Evolutionary conservation across 2,113 vertebrate genomes (phyloP).

Genomic region (Hemibagrus wyckioides): DNA sequence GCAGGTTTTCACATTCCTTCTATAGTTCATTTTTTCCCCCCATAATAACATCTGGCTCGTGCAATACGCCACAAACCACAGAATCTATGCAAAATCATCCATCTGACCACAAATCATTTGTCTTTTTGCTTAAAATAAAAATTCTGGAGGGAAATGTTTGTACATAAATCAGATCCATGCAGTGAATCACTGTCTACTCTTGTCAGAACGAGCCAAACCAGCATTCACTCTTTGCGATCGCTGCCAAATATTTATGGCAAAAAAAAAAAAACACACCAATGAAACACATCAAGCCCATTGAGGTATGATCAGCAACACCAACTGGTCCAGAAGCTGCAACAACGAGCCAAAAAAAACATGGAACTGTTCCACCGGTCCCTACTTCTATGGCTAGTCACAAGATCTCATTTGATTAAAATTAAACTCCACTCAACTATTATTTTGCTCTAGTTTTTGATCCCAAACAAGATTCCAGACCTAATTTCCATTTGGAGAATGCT

Average conservation of each 20-base stretch:
- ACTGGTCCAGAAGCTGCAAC: neutral
- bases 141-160: neutral
- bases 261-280: neutral
- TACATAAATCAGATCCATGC: neutral
- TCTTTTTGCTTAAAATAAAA: neutral
- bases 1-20: neutral
- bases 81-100: neutral
- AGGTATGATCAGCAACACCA: neutral
- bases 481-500: neutral
- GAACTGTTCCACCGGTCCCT: neutral
- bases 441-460: neutral
- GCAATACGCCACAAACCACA: neutral
- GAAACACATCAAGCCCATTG: neutral
- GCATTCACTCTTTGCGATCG: neutral
- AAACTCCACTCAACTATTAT: neutral
- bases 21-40: neutral
- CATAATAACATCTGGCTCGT: neutral
- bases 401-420: neutral
- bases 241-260: neutral
- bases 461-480: neutral
- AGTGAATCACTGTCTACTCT: neutral
- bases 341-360: neutral
- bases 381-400: neutral
- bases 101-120: conserved; percentile 18
- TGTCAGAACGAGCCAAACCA: neutral